Conservation (phyloP, 1,140 invertebrate species). For the Euglossa dilemma region DNA sequence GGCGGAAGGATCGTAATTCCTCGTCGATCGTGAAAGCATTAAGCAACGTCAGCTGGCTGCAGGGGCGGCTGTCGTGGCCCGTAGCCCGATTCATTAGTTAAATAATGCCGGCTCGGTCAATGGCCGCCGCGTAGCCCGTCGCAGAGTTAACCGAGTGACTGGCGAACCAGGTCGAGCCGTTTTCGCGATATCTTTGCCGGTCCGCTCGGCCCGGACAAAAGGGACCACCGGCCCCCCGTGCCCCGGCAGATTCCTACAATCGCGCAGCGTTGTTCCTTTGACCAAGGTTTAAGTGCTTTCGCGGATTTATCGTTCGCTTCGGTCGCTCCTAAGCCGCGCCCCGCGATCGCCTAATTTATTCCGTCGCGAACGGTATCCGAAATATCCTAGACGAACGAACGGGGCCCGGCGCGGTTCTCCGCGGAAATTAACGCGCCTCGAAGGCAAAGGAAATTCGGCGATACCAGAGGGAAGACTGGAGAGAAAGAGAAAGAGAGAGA, state of each 20-base stretch:
- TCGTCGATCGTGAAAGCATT: constrained; percentile 57
- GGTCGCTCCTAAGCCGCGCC: no score
- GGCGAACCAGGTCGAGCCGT: constrained; percentile 56
- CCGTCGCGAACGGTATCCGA: no score
- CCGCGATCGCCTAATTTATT: no score
- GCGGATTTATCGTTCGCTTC: no score
- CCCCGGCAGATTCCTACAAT: no score
- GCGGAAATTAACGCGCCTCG: no score
- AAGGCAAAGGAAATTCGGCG: constrained; percentile 19
- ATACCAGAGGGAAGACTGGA: no score
- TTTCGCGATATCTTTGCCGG: constrained; percentile 34
- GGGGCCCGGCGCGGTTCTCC: no score
- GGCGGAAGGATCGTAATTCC: constrained; percentile 52
- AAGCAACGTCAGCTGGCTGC: constrained; percentile 60
- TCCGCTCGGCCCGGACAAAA: constrained; percentile 49
- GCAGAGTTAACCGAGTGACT: constrained; percentile 41
- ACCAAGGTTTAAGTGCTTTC: no score
- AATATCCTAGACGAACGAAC: no score
- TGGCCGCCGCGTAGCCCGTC: constrained; percentile 45
- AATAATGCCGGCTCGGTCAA: constrained; percentile 59
- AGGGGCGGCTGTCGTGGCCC: constrained; percentile 46
- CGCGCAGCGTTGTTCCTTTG: no score
- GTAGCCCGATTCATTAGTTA: constrained; percentile 61
- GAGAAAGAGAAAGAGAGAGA: no score
- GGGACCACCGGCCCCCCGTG: background rate